A percentile compares a stretch with the other conserved stretches of the same genome.
phyloP scores from a whole-genome alignment of 2,113 vertebrate genomes.

The Jacana jacana region DNA sequence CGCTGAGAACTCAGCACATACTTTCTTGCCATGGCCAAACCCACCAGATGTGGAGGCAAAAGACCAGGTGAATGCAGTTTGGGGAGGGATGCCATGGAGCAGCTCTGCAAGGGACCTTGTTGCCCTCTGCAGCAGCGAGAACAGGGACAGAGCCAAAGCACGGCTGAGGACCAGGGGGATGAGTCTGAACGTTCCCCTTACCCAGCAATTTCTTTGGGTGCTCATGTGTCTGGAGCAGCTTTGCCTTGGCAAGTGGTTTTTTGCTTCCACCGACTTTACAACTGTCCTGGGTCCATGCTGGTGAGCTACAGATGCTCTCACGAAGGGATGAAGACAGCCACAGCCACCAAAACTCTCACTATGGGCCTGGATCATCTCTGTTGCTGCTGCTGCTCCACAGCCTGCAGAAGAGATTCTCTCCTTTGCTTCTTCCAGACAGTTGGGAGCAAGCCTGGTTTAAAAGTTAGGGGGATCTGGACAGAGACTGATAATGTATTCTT shows the following conservation, averaged over 20 bases:
- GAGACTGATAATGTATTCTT: slow-evolving; percentile 20
- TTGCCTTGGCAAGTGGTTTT: neutral
- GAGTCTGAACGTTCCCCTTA: neutral
- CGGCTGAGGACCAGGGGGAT: neutral
- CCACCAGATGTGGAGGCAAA: neutral
- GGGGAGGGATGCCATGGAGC: neutral
- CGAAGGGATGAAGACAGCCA: neutral
- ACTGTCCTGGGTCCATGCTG: accelerated
- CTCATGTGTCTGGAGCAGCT: neutral
- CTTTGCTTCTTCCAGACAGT: neutral
- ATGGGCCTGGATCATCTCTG: neutral
- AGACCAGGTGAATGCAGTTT: accelerated
- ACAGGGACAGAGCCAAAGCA: neutral
- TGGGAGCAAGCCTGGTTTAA: neutral
- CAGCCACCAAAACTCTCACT: neutral
- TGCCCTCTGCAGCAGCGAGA: neutral
- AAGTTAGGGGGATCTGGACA: neutral
- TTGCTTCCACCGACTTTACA: neutral
- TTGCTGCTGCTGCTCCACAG: neutral
- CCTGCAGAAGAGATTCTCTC: neutral
- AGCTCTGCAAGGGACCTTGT: neutral
- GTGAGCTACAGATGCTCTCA: neutral
- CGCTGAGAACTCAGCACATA: neutral
- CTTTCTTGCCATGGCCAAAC: neutral
- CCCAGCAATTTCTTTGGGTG: neutral